phyloP scores from a whole-genome alignment of 2,888 invertebrate genomes.

The Mesoligia furuncula region DNA sequence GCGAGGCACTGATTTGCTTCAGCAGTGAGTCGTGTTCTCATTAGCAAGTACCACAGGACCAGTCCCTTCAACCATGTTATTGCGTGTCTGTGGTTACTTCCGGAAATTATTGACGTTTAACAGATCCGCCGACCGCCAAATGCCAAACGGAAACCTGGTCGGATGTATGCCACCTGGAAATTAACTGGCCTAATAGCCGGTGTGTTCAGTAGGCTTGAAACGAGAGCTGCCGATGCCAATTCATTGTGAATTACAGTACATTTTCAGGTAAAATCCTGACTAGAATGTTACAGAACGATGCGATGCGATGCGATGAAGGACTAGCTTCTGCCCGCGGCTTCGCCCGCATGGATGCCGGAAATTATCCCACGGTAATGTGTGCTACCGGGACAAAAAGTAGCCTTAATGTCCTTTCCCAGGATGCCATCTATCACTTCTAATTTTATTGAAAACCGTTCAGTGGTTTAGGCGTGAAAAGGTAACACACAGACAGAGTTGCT shows the following conservation, averaged over 20 bases:
- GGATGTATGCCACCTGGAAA: slow-evolving; percentile 34
- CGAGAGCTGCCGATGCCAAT: background rate
- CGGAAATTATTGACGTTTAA: slow-evolving; percentile 56
- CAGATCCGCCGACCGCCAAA: slow-evolving; percentile 34
- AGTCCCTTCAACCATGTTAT: slow-evolving; percentile 46
- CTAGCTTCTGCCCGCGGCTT: background rate
- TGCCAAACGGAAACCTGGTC: slow-evolving; percentile 42
- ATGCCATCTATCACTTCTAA: background rate
- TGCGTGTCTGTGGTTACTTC: slow-evolving; percentile 54
- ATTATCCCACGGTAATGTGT: background rate
- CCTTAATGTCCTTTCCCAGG: background rate
- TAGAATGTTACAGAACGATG: background rate
- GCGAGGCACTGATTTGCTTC: background rate
- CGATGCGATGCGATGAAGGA: background rate
- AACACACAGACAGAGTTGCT: background rate
- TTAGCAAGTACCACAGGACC: slow-evolving; percentile 16
- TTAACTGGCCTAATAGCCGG: slow-evolving; percentile 5
- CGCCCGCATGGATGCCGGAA: background rate
- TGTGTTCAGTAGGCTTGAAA: slow-evolving; percentile 1
- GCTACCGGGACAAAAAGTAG: background rate
- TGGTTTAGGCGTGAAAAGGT: background rate
- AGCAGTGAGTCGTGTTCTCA: slow-evolving; percentile 8
- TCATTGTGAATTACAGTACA: background rate
- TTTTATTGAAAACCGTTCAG: background rate
- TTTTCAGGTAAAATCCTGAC: background rate